Conservation (phyloP, 2,113 vertebrate genomes). For the Syngnathus typhle region DNA sequence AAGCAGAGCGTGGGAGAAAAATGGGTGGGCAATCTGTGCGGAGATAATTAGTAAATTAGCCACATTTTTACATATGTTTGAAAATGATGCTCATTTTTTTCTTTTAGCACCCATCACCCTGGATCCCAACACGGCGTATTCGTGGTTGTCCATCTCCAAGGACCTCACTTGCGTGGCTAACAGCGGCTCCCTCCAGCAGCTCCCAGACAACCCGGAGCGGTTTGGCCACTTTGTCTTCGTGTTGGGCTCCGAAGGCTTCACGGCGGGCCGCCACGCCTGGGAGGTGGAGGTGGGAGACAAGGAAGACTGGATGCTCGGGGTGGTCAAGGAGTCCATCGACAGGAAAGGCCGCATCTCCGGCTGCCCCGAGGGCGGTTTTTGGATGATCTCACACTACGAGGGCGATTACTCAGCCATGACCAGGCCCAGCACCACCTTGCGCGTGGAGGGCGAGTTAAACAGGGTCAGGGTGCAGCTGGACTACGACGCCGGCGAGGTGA, state of each 20-base stretch:
- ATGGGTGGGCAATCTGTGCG: background rate
- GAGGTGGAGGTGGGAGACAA: conserved; percentile 73
- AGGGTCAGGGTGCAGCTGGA: conserved; percentile 70
- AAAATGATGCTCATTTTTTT: background rate
- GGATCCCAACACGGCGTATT: conserved; percentile 74
- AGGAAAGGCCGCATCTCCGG: conserved; percentile 71
- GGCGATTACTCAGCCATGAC: conserved; percentile 72
- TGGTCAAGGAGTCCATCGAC: conserved; percentile 67
- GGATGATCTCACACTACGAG: conserved; percentile 71
- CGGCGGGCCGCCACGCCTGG: conserved; percentile 69
- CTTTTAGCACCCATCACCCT: conserved; percentile 68
- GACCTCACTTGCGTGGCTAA: conserved; percentile 67
- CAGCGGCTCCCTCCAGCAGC: conserved; percentile 56
- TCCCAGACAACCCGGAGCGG: conserved; percentile 69
- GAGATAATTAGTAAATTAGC: too few species aligned
- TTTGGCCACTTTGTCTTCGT: conserved; percentile 74
- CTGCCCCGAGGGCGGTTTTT: conserved; percentile 70
- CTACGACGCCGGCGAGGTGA: conserved; percentile 65
- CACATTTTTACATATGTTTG: too few species aligned
- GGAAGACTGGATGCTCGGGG: conserved; percentile 73
- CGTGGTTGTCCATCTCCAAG: conserved; percentile 66
- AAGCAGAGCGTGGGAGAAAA: background rate
- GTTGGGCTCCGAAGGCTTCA: conserved; percentile 70
- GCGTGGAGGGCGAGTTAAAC: conserved; percentile 39
- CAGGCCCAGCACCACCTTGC: conserved; percentile 55